phyloP scores from a whole-genome alignment of 2,888 invertebrate species.

The Phania funesta region DNA sequence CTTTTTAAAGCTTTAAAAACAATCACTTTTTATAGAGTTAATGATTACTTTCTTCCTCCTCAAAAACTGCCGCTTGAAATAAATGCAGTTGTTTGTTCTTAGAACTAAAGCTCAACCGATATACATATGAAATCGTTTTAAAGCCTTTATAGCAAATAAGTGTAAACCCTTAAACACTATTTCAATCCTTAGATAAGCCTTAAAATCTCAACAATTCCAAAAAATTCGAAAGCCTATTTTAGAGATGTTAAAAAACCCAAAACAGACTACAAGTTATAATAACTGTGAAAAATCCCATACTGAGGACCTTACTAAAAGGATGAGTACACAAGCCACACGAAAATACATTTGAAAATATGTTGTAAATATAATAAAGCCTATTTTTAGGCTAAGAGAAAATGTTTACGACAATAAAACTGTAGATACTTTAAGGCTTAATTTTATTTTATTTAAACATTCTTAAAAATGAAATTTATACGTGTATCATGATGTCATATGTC shows the following conservation, averaged over 20 bases:
- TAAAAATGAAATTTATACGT: not conserved
- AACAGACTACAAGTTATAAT: not conserved
- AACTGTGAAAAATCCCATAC: not conserved
- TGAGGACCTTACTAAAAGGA: not conserved
- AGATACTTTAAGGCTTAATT: slow-evolving; percentile 19
- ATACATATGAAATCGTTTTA: too few species aligned
- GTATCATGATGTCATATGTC: slow-evolving; percentile 8
- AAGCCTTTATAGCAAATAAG: too few species aligned
- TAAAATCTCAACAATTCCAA: too few species aligned
- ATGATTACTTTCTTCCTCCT: too few species aligned
- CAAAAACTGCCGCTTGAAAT: too few species aligned
- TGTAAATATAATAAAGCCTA: not conserved
- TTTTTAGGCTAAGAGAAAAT: not conserved
- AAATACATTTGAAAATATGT: not conserved
- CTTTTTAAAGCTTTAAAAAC: too few species aligned
- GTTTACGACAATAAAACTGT: not conserved
- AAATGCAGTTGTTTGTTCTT: too few species aligned
- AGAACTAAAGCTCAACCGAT: too few species aligned
- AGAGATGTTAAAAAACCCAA: not conserved
- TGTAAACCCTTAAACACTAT: too few species aligned
- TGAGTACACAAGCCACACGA: not conserved
- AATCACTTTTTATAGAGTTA: too few species aligned
- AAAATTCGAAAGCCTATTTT: not conserved
- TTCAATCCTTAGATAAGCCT: too few species aligned
- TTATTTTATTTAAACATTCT: not conserved